These are phyloP conservation scores for Apogon talboti DNA, from an alignment of 2,797 vertebrate genomes.

Conservation along the genomic window DNA sequence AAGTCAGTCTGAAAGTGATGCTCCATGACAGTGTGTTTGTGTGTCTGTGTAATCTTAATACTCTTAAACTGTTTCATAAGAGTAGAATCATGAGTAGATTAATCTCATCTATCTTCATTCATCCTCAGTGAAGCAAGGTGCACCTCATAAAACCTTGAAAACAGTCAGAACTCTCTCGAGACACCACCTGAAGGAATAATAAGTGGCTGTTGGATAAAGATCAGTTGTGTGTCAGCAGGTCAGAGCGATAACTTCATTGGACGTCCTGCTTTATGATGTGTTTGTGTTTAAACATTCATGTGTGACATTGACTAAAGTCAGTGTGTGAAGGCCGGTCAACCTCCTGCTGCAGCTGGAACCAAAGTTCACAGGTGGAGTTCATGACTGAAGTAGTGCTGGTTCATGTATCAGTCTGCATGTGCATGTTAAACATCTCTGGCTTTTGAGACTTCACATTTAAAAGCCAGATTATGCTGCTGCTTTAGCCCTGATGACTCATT, in stretches of 20 bases:
- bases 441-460: conserved; percentile 1
- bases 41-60: conserved; percentile 47
- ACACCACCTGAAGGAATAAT: neutral
- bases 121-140: conserved; percentile 35
- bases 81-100: conserved; percentile 57
- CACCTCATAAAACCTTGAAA: conserved; percentile 52
- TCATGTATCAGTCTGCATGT: neutral
- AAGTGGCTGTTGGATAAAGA: neutral
- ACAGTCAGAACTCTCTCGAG: conserved; percentile 2
- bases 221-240: conserved; percentile 9
- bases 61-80: conserved; percentile 72
- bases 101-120: conserved; percentile 61
- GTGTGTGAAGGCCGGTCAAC: neutral
- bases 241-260: conserved; percentile 23
- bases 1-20: conserved; percentile 1
- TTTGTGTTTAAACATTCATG: conserved; percentile 12
- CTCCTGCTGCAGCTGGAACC: neutral
- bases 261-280: conserved; percentile 21
- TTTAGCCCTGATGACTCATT: conserved; percentile 9
- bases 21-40: no score
- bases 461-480: conserved; percentile 31
- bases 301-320: conserved; percentile 13
- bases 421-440: conserved; percentile 2
- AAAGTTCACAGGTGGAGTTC: conserved; percentile 21
- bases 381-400: neutral